Base-by-base conservation (phyloP, 2,797 vertebrate genomes). In the Myotis findleyi region DNA sequence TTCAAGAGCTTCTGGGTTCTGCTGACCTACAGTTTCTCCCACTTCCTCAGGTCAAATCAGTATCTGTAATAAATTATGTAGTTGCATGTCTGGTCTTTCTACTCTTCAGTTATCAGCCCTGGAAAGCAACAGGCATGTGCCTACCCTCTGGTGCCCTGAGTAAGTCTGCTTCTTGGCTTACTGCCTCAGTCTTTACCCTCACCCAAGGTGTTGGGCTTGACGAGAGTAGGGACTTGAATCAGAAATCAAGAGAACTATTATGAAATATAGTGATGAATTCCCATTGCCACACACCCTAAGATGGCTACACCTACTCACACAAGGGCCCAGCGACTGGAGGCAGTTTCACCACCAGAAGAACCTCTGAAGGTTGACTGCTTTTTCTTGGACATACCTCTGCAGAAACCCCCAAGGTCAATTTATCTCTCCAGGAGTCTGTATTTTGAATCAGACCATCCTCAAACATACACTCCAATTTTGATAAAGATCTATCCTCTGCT, bases 41-140 rank as follows among this genome's bases (percentile, higher is more conserved):
- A 51, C 64, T 53, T 41, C 41, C 81, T 75, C 11, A 3, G 85
- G 92, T 83, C 64, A 85, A 96, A 93, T 95, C 95, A 86, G 93
- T 95, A 72, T 3, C 20, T 0, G 6, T 71, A 55, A 94, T 94
- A 92, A 97, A 97, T 95, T 93, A 96, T 93, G 85, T 20, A 93
- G 36, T 21, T 92, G 27, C 20, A 7, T 18, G 68, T n/a, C 17
- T 79, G 41, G 33, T 53, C 30, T 77, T 93, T 77, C 73, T 71
- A 11, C 14, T 87, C 71, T 64, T 89, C 53, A 64, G 11, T 66
- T 66, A n/a, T 36, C 38, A 64, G 12, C 71, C 30, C 49, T 89
- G n/a, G 76, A 82, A 92, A 72, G 33, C 38, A 72, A 87, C 62
- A 89, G 27, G 1, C 12, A 7, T 1, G 4, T 10, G 17, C 62